Evolutionary conservation across 2,888 invertebrate genomes (phyloP), one percentile per base, ranked within the genome.

Genomic region (Eulithis prunata): DNA sequence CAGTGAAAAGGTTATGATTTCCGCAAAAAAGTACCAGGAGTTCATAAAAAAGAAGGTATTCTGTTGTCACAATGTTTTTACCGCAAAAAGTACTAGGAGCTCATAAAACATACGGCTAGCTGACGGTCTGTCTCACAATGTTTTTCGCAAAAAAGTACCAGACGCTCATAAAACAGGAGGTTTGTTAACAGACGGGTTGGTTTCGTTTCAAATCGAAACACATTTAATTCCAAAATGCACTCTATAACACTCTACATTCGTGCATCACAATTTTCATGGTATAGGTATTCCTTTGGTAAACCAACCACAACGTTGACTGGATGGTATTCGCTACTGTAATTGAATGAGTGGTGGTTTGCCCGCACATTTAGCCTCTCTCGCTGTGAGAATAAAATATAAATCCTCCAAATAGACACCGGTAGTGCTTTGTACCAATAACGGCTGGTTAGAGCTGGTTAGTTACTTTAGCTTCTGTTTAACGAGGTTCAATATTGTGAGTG

Each of bases 241-340:
- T 21, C 21, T 21, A 21, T 2, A 38, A 43, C 57, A 49, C 61
- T 66, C 46, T 3, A 32, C 56, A 8, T 56, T 51, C 43, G 38
- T 53, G 38, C 11, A 49, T 43, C 36, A 54, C 43, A 62, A 55
- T 66, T 66, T 62, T 54, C 61, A 49, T 38, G 53, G 21, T 38
- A n/a, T n/a, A 21, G 47, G 21, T 38, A 36, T 51, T 46, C 54
- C 62, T 62, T 58, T 66, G 55, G 13, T 43, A 51, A 58, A 45
- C n/a, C 36, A 56, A 41, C 28, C 45, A 53, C 43, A 54, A 38
- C 21, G 38, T 60, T 59, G 41, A 32, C 57, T 57, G 7, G 56
- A 36, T 56, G 52, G 52, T 38, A 28, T 56, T 4, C 56, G 12
- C 46, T 54, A 46, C 7, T 36, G 46, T 41, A 46, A 49, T 45